Evolutionary conservation across 2,888 invertebrate genomes (phyloP).

Genomic region (Heliconius erato): DNA sequence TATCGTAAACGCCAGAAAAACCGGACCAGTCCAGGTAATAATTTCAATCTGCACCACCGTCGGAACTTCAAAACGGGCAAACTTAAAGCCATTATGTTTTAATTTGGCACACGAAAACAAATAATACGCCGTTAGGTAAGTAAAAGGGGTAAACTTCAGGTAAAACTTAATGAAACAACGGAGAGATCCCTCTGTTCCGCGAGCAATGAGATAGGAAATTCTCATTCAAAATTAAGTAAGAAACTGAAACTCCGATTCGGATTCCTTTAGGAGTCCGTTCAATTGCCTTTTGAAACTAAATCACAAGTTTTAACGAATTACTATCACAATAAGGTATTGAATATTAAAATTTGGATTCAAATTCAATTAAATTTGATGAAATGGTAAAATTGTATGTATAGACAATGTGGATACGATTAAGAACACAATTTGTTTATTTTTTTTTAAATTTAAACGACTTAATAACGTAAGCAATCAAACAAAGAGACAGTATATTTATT

Average conservation of each 20-base stretch:
- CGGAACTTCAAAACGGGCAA: conserved; percentile 75
- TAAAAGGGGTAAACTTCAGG: conserved; percentile 44
- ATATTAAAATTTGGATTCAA: conserved; percentile 62
- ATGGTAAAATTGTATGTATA: conserved; percentile 26
- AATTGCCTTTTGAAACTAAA: conserved; percentile 82
- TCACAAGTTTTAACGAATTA: conserved; percentile 79
- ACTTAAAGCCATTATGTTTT: conserved; percentile 81
- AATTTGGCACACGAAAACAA: conserved; percentile 75
- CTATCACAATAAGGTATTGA: conserved; percentile 75
- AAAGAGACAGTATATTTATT: too few relatives aligned
- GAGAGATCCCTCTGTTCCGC: conserved; percentile 72
- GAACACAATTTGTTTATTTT: neutral
- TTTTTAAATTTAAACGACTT: neutral
- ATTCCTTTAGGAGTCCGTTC: conserved; percentile 60
- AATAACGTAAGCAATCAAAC: neutral
- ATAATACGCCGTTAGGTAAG: conserved; percentile 66
- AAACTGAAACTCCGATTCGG: conserved; percentile 65
- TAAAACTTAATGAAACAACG: conserved; percentile 71
- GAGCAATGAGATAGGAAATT: conserved; percentile 81
- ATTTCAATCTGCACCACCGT: conserved; percentile 79
- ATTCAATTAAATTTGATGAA: conserved; percentile 59
- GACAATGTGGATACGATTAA: conserved; percentile 34
- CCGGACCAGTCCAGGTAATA: conserved; percentile 75
- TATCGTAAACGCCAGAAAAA: conserved; percentile 65
- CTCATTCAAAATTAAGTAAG: conserved; percentile 80